Base-by-base conservation (phyloP, 2,797 vertebrate genomes). In the Syngnathus acus region DNA sequence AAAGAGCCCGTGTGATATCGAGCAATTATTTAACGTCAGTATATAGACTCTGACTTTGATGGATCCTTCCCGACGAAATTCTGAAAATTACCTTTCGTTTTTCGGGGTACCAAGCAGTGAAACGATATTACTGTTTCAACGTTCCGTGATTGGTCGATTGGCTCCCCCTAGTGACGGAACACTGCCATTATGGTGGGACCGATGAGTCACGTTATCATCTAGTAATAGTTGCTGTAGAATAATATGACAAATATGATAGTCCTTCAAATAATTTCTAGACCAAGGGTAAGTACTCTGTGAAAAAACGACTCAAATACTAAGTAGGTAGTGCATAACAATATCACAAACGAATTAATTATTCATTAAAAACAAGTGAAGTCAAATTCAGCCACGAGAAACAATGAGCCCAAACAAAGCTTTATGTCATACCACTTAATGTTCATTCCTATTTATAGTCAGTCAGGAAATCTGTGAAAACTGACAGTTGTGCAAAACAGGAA, bases 161-260 rank as follows among this genome's bases (percentile, higher is more conserved):
- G 69, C 67, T 77, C 73, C 80, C 69, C 71, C 87, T 78, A 61
- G 74, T 67, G 87, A 0, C 19, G 1, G 0, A 1, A 65, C 69
- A 47, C 6, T 16, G 26, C 32, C 6, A 51, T 9, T 66, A 62
- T 14, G 50, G 16, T 19, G 17, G n/a, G n/a, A 16, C 19, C 16
- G 10, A 21, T n/a, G 17, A 50, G 48, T 14, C 32, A 26, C 9
- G 4, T 6, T 37, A 9, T 14, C 1, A 0, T 13, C 21, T 4
- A 4, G n/a, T n/a, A n/a, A 54, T 4, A 23, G 50, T 9, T 19
- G 48, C 9, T 51, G 8, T n/a, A 51, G 48, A 51, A 51, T 51
- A 51, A 51, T n/a, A 0, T 51, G 50, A 51, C 9, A 10, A 6
- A 6, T 19, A 9, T 51, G 21, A 13, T 37, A 57, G 54, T 37